These are phyloP conservation scores for Thymelicus acteon DNA, from an alignment of 2,888 invertebrate genomes.

Conservation along the genomic window DNA sequence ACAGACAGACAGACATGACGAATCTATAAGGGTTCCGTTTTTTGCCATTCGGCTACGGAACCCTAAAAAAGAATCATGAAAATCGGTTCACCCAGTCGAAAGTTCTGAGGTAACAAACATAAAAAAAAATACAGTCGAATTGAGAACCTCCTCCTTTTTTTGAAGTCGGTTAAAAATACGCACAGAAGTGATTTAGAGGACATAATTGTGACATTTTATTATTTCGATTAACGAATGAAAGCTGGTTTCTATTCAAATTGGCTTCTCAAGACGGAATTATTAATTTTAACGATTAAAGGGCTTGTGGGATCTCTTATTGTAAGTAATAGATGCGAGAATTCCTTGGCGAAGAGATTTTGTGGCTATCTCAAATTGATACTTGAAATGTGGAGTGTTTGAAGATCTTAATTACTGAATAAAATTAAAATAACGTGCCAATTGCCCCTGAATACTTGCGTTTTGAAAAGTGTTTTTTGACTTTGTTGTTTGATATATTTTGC, in stretches of 20 bases:
- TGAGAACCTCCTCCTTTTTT: too few relatives aligned
- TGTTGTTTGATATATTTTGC: too few relatives aligned
- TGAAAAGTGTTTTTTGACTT: too few relatives aligned
- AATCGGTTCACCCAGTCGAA: too few relatives aligned
- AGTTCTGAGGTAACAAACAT: too few relatives aligned
- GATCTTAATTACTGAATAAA: background rate
- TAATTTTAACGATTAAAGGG: slow-evolving; percentile 10
- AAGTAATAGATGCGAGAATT: slow-evolving; percentile 5
- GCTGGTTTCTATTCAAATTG: slow-evolving; percentile 13
- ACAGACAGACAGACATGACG: too few relatives aligned
- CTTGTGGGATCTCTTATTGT: background rate
- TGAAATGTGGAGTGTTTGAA: slow-evolving; percentile 1
- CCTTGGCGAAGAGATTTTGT: background rate
- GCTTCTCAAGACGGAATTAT: slow-evolving; percentile 17
- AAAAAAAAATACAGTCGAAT: too few relatives aligned
- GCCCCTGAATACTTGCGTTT: too few relatives aligned
- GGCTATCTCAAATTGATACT: background rate
- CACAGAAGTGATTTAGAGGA: background rate
- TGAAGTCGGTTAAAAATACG: too few relatives aligned
- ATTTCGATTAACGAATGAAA: slow-evolving; percentile 12
- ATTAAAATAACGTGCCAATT: background rate
- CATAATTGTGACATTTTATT: slow-evolving; percentile 6
- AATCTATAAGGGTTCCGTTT: too few relatives aligned
- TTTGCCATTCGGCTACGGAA: too few relatives aligned
- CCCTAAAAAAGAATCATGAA: too few relatives aligned